Evolutionary conservation across 2,888 invertebrate genomes (phyloP).

Genomic region (Ophion costatus): DNA sequence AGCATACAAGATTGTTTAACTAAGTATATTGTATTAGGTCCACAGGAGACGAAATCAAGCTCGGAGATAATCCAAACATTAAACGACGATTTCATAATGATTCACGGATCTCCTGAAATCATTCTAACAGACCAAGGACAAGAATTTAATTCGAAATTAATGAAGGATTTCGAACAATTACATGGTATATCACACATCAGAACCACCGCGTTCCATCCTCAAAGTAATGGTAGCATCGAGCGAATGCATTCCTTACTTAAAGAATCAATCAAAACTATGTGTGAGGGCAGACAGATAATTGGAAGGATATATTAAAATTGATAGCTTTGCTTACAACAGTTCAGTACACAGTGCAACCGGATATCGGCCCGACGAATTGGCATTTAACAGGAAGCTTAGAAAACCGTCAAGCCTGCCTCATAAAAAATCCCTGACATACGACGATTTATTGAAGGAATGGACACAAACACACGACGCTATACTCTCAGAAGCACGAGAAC

Average conservation of each 20-base stretch:
- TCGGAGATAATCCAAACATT: constrained; percentile 55
- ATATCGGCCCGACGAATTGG: constrained; percentile 51
- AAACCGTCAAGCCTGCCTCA: constrained; percentile 45
- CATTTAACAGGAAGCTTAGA: constrained; percentile 53
- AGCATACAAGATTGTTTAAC: constrained; percentile 45
- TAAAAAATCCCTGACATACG: constrained; percentile 46
- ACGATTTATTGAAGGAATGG: constrained; percentile 48
- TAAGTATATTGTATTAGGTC: constrained; percentile 68
- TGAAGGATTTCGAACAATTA: constrained; percentile 56
- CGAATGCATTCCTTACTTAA: constrained; percentile 42
- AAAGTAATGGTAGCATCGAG: constrained; percentile 58
- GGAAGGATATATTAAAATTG: constrained; percentile 43
- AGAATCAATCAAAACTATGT: constrained; percentile 44
- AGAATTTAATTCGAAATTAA: constrained; percentile 49
- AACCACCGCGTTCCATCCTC: constrained; percentile 59
- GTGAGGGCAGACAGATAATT: constrained; percentile 35
- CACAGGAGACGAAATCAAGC: constrained; percentile 66
- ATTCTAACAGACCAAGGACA: constrained; percentile 52
- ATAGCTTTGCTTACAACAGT: constrained; percentile 55
- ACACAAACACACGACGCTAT: constrained; percentile 46
- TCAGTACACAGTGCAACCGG: constrained; percentile 45
- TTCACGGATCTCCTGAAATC: constrained; percentile 54
- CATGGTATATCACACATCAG: constrained; percentile 49
- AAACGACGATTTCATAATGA: constrained; percentile 48
- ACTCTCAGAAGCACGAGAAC: constrained; percentile 46